Conservation (phyloP, 1,140 invertebrate genomes). For the Liolophura sinensis region DNA sequence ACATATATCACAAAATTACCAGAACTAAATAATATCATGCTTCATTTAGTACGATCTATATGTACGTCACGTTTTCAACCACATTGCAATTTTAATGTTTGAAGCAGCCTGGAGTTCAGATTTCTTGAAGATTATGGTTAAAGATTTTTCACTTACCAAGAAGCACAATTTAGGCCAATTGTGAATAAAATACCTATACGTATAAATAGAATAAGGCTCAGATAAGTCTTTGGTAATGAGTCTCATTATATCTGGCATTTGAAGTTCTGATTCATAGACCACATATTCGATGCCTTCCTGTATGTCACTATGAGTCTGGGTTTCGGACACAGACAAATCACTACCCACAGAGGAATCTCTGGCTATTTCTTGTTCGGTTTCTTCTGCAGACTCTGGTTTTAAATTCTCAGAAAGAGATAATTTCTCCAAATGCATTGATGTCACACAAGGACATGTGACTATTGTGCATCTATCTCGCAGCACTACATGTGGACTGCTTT, state of each 20-base stretch:
- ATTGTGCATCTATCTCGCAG: not conserved
- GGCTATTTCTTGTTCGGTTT: not conserved
- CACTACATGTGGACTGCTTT: not conserved
- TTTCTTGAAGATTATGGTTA: slow-evolving; percentile 6
- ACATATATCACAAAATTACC: no score
- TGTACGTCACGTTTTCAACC: no score
- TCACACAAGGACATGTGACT: not conserved
- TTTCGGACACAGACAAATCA: not conserved
- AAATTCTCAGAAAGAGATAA: not conserved
- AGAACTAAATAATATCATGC: no score
- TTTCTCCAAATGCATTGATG: not conserved
- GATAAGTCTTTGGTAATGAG: slow-evolving; percentile 98
- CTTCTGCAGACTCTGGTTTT: not conserved
- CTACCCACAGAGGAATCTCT: not conserved
- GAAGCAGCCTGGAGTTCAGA: not conserved
- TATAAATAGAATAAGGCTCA: slow-evolving; percentile 99
- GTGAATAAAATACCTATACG: slow-evolving; percentile 99
- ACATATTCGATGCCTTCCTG: slow-evolving; percentile 64
- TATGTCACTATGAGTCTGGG: slow-evolving; percentile 28
- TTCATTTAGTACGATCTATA: no score
- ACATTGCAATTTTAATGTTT: no score
- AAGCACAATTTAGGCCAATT: slow-evolving; percentile 99
- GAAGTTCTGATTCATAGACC: slow-evolving; percentile 83
- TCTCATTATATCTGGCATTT: slow-evolving; percentile 97
- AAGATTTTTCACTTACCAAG: slow-evolving; percentile 70